A percentile compares a stretch with the other conserved stretches of the same genome.
These are phyloP conservation scores for Danio albolineatus DNA, from an alignment of 2,797 vertebrate species.

Conservation along the genomic window DNA sequence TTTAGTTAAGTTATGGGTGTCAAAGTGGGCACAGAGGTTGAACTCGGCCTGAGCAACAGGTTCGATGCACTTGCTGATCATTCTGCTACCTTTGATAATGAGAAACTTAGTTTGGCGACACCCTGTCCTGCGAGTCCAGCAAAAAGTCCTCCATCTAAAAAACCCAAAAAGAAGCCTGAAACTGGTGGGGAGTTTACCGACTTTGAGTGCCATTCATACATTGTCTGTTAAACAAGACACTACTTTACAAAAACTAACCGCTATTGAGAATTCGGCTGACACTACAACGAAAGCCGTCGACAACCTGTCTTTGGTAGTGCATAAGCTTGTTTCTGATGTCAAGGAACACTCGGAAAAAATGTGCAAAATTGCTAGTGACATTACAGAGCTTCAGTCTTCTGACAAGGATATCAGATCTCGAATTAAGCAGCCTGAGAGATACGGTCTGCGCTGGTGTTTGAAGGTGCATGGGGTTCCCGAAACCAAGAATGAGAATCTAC, in stretches of 20 bases:
- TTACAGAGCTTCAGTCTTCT: not conserved
- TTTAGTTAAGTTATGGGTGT: not conserved
- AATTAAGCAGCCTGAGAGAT: not conserved
- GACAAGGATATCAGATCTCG: not conserved
- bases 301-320: not conserved
- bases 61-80: not conserved
- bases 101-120: not conserved
- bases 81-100: not conserved
- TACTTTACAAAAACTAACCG: not conserved
- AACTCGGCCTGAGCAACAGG: too few species aligned
- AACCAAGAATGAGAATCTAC: not conserved
- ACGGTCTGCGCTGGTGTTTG: not conserved
- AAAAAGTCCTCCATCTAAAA: not conserved
- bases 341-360: not conserved
- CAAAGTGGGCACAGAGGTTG: not conserved
- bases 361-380: not conserved
- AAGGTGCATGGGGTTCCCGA: slow-evolving; percentile 9
- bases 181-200: not conserved
- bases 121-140: not conserved
- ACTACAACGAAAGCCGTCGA: not conserved
- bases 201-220: not conserved
- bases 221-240: not conserved
- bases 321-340: slow-evolving; percentile 2
- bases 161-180: not conserved
- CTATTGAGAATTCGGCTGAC: not conserved